Percentiles rank a stretch among this genome's conserved stretches.
phyloP scores from a whole-genome alignment of 2,113 vertebrate species.

The Sceloporus undulatus region DNA sequence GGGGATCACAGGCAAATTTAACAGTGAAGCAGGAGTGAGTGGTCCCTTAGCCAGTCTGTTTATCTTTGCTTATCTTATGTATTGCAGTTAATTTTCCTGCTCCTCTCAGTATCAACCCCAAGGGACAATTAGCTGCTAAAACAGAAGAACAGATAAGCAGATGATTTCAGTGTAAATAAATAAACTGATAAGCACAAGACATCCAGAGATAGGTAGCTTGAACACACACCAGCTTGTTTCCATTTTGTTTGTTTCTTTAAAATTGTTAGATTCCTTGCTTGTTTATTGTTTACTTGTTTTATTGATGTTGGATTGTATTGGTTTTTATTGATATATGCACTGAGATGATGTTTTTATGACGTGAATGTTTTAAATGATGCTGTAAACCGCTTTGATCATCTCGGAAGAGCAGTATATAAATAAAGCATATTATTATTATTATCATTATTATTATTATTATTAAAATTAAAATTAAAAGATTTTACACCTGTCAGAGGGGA shows the following conservation, averaged over 20 bases:
- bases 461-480: too few species aligned
- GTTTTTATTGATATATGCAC: too few species aligned
- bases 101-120: not conserved
- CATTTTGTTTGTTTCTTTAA: too few species aligned
- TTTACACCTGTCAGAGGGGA: conserved; percentile 24
- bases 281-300: too few species aligned
- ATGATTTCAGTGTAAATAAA: not conserved
- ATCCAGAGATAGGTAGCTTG: not conserved
- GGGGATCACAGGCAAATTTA: not conserved
- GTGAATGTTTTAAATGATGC: too few species aligned
- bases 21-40: not conserved
- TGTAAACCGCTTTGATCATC: too few species aligned
- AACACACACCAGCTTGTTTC: not conserved
- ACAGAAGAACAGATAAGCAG: not conserved
- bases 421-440: too few species aligned
- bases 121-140: conserved; percentile 1
- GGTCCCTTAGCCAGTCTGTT: not conserved
- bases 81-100: not conserved
- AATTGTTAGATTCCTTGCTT: too few species aligned
- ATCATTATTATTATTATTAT: too few species aligned
- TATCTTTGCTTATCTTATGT: conserved; percentile 3
- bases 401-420: too few species aligned
- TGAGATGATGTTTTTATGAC: too few species aligned
- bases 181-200: not conserved
- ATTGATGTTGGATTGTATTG: too few species aligned